Evolutionary conservation across 2,888 invertebrate genomes (phyloP).

Genomic region (Agrotis exclamationis): DNA sequence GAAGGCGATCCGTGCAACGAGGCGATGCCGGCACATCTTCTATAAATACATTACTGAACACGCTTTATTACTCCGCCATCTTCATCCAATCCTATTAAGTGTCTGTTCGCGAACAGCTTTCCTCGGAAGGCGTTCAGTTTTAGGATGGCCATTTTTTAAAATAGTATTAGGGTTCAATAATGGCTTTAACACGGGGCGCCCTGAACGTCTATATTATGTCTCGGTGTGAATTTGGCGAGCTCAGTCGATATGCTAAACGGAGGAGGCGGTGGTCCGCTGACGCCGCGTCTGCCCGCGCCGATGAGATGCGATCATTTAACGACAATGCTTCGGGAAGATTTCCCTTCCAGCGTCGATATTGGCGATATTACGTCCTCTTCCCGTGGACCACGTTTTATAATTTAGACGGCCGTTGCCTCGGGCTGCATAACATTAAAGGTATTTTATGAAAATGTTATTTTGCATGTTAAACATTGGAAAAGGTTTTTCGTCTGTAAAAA

Average conservation of each 20-base stretch:
- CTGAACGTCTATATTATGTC: constrained; percentile 82
- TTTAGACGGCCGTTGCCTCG: constrained; percentile 77
- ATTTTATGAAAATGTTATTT: constrained; percentile 79
- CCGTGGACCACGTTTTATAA: constrained; percentile 79
- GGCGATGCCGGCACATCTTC: constrained; percentile 81
- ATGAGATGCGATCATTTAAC: constrained; percentile 86
- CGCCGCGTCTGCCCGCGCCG: constrained; percentile 83
- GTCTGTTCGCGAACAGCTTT: constrained; percentile 84
- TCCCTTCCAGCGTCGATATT: constrained; percentile 80
- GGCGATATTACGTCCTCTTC: constrained; percentile 78
- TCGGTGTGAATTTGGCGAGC: constrained; percentile 80
- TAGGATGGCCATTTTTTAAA: constrained; percentile 87
- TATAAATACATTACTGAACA: constrained; percentile 90
- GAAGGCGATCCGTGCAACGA: constrained; percentile 82
- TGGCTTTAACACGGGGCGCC: constrained; percentile 83
- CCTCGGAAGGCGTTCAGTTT: constrained; percentile 81
- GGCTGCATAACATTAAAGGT: constrained; percentile 78
- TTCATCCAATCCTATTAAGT: constrained; percentile 90
- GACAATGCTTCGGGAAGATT: constrained; percentile 80
- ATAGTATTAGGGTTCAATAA: constrained; percentile 89
- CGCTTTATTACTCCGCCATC: constrained; percentile 90
- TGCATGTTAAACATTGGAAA: constrained; percentile 74
- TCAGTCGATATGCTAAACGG: constrained; percentile 86
- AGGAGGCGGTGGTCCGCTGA: constrained; percentile 78
- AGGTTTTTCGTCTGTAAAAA: constrained; percentile 63